Conservation (phyloP, 1,140 invertebrate genomes). For the Drosophila tropicalis region DNA sequence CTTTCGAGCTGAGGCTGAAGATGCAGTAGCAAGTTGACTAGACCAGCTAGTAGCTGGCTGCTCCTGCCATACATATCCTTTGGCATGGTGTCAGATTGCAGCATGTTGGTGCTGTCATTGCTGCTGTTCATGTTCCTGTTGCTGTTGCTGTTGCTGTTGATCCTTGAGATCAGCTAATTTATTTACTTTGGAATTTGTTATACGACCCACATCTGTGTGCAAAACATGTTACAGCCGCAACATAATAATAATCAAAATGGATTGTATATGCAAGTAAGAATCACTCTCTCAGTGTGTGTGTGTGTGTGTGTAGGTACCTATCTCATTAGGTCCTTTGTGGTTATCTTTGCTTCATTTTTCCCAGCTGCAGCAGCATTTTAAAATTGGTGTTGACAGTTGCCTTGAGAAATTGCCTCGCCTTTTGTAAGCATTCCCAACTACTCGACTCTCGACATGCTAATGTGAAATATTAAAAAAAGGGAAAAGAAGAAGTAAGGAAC, state of each 20-base stretch:
- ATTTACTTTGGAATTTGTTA: slow-evolving; percentile 61
- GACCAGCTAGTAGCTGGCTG: slow-evolving; percentile 8
- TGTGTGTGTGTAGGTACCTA: slow-evolving; percentile 22
- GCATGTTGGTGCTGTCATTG: slow-evolving; percentile 47
- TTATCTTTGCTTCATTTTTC: slow-evolving; percentile 5
- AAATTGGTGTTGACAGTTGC: slow-evolving; percentile 73
- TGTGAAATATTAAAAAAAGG: slow-evolving; percentile 70
- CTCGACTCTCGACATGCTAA: slow-evolving; percentile 44
- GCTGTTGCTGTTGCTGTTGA: slow-evolving; percentile 52
- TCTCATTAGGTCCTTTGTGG: slow-evolving; percentile 44
- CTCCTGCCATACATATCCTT: slow-evolving; percentile 32
- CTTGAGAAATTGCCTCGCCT: slow-evolving; percentile 69
- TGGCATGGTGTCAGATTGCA: slow-evolving; percentile 59
- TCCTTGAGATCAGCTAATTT: slow-evolving; percentile 65
- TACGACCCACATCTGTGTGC: slow-evolving; percentile 47
- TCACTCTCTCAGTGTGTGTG: not conserved
- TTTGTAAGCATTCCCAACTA: slow-evolving; percentile 14
- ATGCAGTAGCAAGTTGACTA: slow-evolving; percentile 55
- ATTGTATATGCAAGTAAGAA: not conserved
- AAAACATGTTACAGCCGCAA: slow-evolving; percentile 28
- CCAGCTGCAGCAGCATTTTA: slow-evolving; percentile 64
- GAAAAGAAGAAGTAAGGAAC: slow-evolving; percentile 60
- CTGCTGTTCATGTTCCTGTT: slow-evolving; percentile 26
- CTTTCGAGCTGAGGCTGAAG: slow-evolving; percentile 29
- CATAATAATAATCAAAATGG: slow-evolving; percentile 44